A percentile compares a stretch with the other conserved stretches of the same genome.
Evolutionary conservation across 2,888 invertebrate species (phyloP).

Genomic region (Ypsolopha scabrella): DNA sequence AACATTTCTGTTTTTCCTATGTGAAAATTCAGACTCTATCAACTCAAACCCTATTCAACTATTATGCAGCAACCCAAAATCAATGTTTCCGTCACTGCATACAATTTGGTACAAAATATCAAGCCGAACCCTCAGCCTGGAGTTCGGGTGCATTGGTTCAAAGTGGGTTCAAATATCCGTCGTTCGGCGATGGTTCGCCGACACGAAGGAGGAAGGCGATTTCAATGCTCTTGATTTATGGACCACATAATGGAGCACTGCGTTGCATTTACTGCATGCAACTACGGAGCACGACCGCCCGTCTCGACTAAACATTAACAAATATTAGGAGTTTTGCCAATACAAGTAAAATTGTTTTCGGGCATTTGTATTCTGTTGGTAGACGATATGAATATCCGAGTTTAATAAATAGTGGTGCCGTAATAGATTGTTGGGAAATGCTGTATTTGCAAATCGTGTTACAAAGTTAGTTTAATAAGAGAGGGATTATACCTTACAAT

Average conservation of each 20-base stretch:
- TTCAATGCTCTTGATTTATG: conserved; percentile 65
- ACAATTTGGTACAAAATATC: neutral
- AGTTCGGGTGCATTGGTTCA: conserved; percentile 31
- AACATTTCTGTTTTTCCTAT: too few relatives aligned
- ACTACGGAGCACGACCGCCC: conserved; percentile 15
- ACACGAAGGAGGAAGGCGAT: conserved; percentile 64
- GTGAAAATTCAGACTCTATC: too few relatives aligned
- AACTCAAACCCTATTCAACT: too few relatives aligned
- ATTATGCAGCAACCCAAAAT: too few relatives aligned
- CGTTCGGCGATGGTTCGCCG: conserved; percentile 46
- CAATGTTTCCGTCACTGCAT: neutral
- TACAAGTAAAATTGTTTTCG: neutral
- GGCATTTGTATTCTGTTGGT: neutral
- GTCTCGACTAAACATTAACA: conserved; percentile 1
- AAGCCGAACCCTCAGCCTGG: conserved; percentile 16
- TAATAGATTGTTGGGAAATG: too few relatives aligned
- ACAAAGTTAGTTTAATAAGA: too few relatives aligned
- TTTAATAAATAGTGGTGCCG: too few relatives aligned
- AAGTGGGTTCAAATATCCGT: conserved; percentile 56
- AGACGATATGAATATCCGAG: too few relatives aligned
- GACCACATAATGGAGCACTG: conserved; percentile 51
- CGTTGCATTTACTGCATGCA: conserved; percentile 56
- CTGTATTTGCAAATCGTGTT: too few relatives aligned
- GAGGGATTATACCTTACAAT: too few relatives aligned
- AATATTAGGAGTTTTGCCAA: neutral